Evolutionary conservation across 2,113 vertebrate genomes (phyloP).

Genomic region (Stigmatopora nigra): DNA sequence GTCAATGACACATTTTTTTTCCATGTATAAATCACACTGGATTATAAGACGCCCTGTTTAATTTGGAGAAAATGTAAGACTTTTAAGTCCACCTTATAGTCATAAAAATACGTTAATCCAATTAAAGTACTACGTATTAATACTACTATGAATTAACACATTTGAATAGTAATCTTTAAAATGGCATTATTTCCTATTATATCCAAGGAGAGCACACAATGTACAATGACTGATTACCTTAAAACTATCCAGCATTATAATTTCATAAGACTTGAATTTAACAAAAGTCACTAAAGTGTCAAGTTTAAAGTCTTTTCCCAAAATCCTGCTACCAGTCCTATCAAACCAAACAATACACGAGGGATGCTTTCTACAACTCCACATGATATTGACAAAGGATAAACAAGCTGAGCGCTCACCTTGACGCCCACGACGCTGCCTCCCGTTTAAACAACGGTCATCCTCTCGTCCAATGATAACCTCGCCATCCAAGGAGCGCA

Average conservation of each 20-base stretch:
- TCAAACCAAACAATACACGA: not conserved
- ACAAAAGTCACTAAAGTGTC: not conserved
- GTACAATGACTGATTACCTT: no score
- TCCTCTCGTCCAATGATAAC: not conserved
- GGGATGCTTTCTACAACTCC: not conserved
- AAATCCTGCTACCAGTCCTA: not conserved
- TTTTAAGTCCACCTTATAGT: no score
- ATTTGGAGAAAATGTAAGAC: no score
- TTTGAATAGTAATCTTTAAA: not conserved
- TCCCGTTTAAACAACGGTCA: not conserved
- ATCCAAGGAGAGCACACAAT: not conserved
- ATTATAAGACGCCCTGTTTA: no score
- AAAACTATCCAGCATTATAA: no score
- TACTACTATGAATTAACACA: not conserved
- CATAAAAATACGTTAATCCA: no score
- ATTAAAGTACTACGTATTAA: no score
- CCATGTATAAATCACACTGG: no score
- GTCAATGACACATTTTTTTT: no score
- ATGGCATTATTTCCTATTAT: not conserved
- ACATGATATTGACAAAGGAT: not conserved
- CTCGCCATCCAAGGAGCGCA: conserved; percentile 13
- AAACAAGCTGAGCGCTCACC: conserved; percentile 29
- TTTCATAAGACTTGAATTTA: not conserved
- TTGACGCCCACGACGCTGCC: conserved; percentile 16
- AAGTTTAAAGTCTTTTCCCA: not conserved